phyloP scores from a whole-genome alignment of 2,797 vertebrate genomes.

The Lepus oiostolus region DNA sequence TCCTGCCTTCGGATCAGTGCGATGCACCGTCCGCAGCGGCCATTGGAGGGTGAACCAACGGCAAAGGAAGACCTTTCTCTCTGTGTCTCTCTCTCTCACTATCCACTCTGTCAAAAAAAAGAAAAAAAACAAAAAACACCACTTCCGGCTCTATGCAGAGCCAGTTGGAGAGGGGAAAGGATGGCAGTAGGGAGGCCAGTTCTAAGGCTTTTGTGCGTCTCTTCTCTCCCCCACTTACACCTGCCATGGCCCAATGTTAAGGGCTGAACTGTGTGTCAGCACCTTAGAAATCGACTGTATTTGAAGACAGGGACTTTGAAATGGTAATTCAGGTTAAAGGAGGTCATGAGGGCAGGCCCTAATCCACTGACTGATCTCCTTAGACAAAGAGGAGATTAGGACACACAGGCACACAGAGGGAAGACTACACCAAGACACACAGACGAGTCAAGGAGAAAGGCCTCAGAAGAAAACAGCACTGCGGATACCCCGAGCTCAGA shows the following conservation, averaged over 20 bases:
- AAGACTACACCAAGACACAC: too few relatives aligned
- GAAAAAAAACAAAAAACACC: background rate
- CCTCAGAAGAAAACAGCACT: too few relatives aligned
- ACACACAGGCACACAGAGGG: background rate
- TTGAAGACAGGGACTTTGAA: background rate
- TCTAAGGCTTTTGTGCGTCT: background rate
- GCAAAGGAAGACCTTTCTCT: too few relatives aligned
- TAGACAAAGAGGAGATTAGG: background rate
- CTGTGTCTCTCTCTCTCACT: too few relatives aligned
- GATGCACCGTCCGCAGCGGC: too few relatives aligned
- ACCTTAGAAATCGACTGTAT: background rate
- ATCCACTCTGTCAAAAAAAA: too few relatives aligned
- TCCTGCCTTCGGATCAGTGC: too few relatives aligned
- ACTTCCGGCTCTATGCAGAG: background rate
- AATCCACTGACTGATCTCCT: background rate
- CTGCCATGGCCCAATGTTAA: background rate
- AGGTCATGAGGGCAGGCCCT: background rate
- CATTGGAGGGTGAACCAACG: too few relatives aligned
- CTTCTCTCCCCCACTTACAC: background rate
- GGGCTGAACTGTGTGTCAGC: background rate
- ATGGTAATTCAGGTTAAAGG: background rate
- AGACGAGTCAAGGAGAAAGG: too few relatives aligned
- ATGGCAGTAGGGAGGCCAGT: background rate
- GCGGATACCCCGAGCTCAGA: too few relatives aligned
- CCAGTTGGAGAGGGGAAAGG: background rate